Base-by-base conservation (phyloP, 92 coral and sea anemone genomes). In the Pocillopora grandis region DNA sequence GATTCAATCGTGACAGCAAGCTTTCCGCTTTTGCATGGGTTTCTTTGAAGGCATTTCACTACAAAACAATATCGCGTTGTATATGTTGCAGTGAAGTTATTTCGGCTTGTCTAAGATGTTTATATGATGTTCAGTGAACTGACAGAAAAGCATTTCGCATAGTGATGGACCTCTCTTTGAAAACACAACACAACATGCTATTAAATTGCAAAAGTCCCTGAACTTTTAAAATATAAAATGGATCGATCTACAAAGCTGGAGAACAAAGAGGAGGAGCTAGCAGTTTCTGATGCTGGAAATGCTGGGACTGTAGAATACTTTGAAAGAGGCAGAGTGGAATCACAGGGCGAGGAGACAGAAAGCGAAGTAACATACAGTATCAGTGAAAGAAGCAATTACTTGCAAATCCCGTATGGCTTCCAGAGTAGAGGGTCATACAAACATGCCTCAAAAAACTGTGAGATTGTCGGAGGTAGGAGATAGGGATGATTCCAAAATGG, bases 371-470 rank as follows among this genome's bases (percentile, higher is more conserved):
- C 77, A n/a, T 52, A 57, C 8, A 80, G 70, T 37, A 2, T 20
- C 14, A 76, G 72, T 36, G 72, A 63, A 14, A 92, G 86, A 33
- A 87, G 88, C 75, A 61, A 73, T 68, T 96, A 96, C 81, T 91
- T 84, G 58, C 98, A 92, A 58, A 92, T 96, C 19, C 99, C 98
- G 11, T 91, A 91, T 75, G 99, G 99, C 17, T 96, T 96, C 79
- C 99, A 96, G 79, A 91, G 94, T 57, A 82, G 90, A 69, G 97
- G 95, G 23, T 84, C 88, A 48, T 94, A 96, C 84, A 96, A 88
- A 86, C 98, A 95, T 61, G 95, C 95, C 15, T 92, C 98, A 62
- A 96, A 96, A 84, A 96, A 95, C 86, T 94, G 98, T 75, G 98
- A 96, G 55, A 96, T 96, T 71, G 94, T 92, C 14, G 99, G 97